These are phyloP conservation scores for Drosophila pectinifera DNA, from an alignment of 1,140 invertebrate species.

Conservation along the genomic window DNA sequence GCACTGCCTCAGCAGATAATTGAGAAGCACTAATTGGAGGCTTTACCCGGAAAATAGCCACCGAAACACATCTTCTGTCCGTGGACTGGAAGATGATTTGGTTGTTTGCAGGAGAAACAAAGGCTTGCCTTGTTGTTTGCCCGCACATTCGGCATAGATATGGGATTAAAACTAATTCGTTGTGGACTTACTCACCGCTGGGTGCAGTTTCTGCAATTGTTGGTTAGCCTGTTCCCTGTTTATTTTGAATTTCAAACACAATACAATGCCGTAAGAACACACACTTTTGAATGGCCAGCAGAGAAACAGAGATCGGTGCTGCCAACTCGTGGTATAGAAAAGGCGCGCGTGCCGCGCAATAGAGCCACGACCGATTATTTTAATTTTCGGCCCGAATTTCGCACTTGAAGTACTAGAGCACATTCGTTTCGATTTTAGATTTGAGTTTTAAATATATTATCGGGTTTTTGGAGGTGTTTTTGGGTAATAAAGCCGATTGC, in stretches of 20 bases:
- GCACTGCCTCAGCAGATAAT: too few relatives aligned
- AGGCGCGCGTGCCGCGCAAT: slow-evolving; percentile 42
- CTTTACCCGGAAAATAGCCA: neutral
- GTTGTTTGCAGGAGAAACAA: slow-evolving; percentile 20
- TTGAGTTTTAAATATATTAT: neutral
- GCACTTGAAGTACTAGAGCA: fast-evolving
- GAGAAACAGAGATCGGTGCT: slow-evolving; percentile 35
- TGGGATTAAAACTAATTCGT: neutral
- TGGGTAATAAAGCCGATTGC: neutral
- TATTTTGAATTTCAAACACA: slow-evolving; percentile 47
- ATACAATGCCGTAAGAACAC: slow-evolving; percentile 41
- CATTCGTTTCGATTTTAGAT: neutral
- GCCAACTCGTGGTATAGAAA: slow-evolving; percentile 38
- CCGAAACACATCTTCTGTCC: slow-evolving; percentile 1
- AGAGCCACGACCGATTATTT: slow-evolving; percentile 17
- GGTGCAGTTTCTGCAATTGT: slow-evolving; percentile 14
- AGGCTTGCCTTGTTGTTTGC: neutral
- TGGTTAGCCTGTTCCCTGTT: slow-evolving; percentile 7
- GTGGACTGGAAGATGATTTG: slow-evolving; percentile 9
- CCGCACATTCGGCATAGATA: neutral
- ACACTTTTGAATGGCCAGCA: slow-evolving; percentile 61
- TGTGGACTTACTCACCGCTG: slow-evolving; percentile 32
- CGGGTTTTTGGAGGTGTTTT: neutral
- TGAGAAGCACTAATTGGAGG: neutral
- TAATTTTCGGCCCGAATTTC: neutral